phyloP scores from a whole-genome alignment of 2,888 invertebrate genomes.

The Drosophila glabriapex region DNA sequence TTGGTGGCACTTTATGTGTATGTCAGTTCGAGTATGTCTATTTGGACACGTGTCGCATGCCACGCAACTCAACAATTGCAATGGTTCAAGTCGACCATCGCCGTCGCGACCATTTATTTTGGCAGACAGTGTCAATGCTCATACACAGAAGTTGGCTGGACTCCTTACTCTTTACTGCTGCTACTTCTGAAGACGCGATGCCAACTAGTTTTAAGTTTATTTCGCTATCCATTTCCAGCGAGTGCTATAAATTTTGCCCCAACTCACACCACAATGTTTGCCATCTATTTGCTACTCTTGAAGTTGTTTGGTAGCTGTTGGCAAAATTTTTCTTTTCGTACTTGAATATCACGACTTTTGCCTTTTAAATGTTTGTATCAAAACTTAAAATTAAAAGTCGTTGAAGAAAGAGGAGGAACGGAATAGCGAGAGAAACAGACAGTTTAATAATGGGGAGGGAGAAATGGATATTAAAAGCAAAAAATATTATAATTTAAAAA shows the following conservation, averaged over 20 bases:
- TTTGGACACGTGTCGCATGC: conserved; percentile 68
- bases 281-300: conserved; percentile 51
- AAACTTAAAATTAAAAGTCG: not conserved
- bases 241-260: conserved; percentile 59
- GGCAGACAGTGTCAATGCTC: conserved; percentile 56
- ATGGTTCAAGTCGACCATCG: conserved; percentile 5
- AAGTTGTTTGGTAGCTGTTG: conserved; percentile 27
- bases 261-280: conserved; percentile 35
- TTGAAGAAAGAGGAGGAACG: not conserved
- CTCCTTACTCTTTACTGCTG: conserved; percentile 6
- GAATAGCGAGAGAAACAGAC: not conserved
- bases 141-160: conserved; percentile 22
- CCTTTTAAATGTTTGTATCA: conserved; percentile 25
- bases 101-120: conserved; percentile 56
- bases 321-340: conserved; percentile 25
- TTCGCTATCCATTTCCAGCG: conserved; percentile 28
- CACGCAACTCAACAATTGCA: conserved; percentile 59
- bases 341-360: conserved; percentile 11
- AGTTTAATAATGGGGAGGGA: not conserved
- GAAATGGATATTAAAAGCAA: not conserved
- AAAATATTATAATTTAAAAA: not conserved
- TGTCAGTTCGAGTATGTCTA: conserved; percentile 43
- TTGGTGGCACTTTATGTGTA: conserved; percentile 55
- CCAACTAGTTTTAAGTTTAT: conserved; percentile 52
- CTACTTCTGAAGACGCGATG: conserved; percentile 2